Conservation (phyloP, 1,140 invertebrate species). For the Mamestra configurata region DNA sequence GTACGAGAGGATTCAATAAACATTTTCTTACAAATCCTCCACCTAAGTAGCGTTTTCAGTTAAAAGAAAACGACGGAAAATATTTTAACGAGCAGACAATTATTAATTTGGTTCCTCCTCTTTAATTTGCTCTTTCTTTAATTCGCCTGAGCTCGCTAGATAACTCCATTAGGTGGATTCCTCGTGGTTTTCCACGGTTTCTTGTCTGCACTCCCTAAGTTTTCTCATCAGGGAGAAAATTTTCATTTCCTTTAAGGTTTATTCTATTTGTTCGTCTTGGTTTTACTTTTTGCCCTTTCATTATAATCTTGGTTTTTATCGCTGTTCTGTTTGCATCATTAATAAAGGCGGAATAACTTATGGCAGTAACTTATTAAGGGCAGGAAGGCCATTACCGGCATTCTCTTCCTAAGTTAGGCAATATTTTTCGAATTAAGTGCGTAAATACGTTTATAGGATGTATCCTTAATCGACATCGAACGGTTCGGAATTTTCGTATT, state of each 20-base stretch:
- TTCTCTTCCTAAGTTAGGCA: slow-evolving; percentile 13
- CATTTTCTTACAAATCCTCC: background rate
- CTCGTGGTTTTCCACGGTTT: slow-evolving; percentile 63
- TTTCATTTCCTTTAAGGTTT: slow-evolving; percentile 61
- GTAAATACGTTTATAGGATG: background rate
- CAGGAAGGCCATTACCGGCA: slow-evolving; percentile 43
- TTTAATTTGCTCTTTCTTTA: slow-evolving; percentile 63
- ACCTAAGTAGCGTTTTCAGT: slow-evolving; percentile 9
- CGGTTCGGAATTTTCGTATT: slow-evolving; percentile 9
- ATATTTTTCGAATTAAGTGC: slow-evolving; percentile 31
- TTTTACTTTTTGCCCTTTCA: slow-evolving; percentile 40
- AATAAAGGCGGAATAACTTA: slow-evolving; percentile 52
- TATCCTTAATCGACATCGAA: background rate
- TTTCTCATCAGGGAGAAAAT: slow-evolving; percentile 68
- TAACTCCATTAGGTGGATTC: slow-evolving; percentile 67
- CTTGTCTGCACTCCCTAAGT: slow-evolving; percentile 61
- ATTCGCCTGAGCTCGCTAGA: slow-evolving; percentile 58
- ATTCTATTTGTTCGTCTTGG: slow-evolving; percentile 18
- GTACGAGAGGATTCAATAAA: background rate
- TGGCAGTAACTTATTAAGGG: slow-evolving; percentile 42
- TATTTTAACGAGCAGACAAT: slow-evolving; percentile 34
- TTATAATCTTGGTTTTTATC: slow-evolving; percentile 57
- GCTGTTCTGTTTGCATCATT: slow-evolving; percentile 49
- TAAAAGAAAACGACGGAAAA: slow-evolving; percentile 29
- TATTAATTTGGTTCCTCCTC: slow-evolving; percentile 47